Percentiles rank a stretch among this genome's conserved stretches.
These are phyloP conservation scores for Callithrix jacchus DNA, from an alignment of 2,113 vertebrate genomes.

Conservation along the genomic window DNA sequence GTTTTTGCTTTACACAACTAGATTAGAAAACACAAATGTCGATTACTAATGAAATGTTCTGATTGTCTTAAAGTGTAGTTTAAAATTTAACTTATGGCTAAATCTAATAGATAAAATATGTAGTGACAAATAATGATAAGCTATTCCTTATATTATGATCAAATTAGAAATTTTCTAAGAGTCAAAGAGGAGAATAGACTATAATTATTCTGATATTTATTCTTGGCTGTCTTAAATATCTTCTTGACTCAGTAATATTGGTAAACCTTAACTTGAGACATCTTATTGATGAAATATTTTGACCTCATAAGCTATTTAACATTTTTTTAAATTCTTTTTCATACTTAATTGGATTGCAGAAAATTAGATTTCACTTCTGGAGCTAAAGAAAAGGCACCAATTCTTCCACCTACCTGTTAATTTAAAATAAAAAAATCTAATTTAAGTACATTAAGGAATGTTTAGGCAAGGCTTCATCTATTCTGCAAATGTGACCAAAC, in stretches of 20 bases:
- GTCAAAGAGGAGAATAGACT: background rate
- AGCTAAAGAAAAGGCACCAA: background rate
- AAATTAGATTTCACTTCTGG: background rate
- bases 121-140: background rate
- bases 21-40: background rate
- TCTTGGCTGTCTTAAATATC: conserved; percentile 39
- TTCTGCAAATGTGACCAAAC: background rate
- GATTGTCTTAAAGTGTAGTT: background rate
- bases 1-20: background rate
- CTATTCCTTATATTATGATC: background rate
- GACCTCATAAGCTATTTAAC: background rate
- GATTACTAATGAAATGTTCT: background rate
- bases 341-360: background rate
- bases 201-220: background rate
- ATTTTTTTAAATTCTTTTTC: background rate
- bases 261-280: background rate
- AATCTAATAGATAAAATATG: background rate
- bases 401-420: background rate
- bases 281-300: background rate
- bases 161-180: conserved; percentile 30
- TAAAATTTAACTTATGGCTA: background rate
- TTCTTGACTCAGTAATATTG: background rate
- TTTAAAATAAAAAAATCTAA: background rate
- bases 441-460: background rate
- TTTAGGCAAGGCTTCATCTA: background rate